A percentile compares a stretch with the other conserved stretches of the same genome.
Evolutionary conservation across 1,140 invertebrate genomes (phyloP).

Genomic region (Philopotamus ludificatus): DNA sequence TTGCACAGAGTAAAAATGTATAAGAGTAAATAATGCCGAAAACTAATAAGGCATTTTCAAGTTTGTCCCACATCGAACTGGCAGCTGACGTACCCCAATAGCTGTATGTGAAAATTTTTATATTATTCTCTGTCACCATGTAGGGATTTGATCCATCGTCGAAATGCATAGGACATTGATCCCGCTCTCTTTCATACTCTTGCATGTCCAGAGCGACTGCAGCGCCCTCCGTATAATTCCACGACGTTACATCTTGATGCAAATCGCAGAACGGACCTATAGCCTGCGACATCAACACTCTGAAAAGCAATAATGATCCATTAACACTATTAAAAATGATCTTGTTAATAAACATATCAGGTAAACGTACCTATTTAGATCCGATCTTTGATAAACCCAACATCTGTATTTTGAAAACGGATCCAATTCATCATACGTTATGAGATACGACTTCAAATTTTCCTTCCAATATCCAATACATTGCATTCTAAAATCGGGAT

Average conservation of each 20-base stretch:
- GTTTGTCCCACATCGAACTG: not conserved
- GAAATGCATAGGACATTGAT: conserved; percentile 93
- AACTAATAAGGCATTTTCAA: not conserved
- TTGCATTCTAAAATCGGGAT: conserved; percentile 94
- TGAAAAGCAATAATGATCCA: conserved; percentile 41
- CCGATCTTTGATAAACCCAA: conserved; percentile 96
- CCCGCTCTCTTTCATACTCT: conserved; percentile 90
- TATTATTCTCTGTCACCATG: conserved; percentile 67
- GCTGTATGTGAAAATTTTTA: conserved; percentile 66
- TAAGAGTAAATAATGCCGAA: not conserved
- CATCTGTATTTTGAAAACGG: conserved; percentile 94
- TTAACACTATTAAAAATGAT: not conserved
- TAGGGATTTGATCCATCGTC: conserved; percentile 89
- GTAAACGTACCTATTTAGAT: conserved; percentile 73
- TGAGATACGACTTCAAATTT: conserved; percentile 94
- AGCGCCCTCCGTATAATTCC: conserved; percentile 86
- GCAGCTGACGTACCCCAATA: conserved; percentile 43
- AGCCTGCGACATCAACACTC: conserved; percentile 61
- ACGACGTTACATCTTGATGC: conserved; percentile 86
- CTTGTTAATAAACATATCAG: not conserved
- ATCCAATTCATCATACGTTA: conserved; percentile 95
- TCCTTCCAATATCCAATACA: conserved; percentile 99
- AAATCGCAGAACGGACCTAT: conserved; percentile 88
- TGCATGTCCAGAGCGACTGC: conserved; percentile 85
- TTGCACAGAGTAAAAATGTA: not conserved